Conservation (phyloP, 2,113 vertebrate genomes). For the Phylloscopus trochiloides region DNA sequence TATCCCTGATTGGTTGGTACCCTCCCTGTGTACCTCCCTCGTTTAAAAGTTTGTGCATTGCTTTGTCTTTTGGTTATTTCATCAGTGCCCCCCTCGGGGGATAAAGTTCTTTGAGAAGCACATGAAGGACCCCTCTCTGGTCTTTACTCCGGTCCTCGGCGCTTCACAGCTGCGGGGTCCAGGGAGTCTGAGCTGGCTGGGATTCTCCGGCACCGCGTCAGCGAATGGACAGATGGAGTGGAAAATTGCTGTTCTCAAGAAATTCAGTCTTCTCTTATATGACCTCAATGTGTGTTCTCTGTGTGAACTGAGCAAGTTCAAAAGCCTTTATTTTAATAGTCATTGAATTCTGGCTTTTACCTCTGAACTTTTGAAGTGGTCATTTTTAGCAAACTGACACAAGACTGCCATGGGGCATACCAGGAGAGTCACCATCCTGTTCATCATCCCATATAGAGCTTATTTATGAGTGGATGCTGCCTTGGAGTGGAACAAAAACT, state of each 20-base stretch:
- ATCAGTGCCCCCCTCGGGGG: too few species aligned
- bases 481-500: background rate
- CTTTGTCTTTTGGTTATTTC: too few species aligned
- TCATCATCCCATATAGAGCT: background rate
- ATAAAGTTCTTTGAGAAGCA: too few species aligned
- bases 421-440: background rate
- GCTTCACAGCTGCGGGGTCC: too few species aligned
- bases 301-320: background rate
- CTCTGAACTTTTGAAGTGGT: background rate
- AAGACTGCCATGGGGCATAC: background rate
- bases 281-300: background rate
- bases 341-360: background rate
- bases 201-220: too few species aligned
- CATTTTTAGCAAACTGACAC: background rate
- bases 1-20: too few species aligned
- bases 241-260: background rate
- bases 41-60: too few species aligned
- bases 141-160: too few species aligned
- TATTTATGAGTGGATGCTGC: background rate
- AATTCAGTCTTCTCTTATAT: background rate
- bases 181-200: too few species aligned
- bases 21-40: too few species aligned
- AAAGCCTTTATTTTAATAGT: background rate
- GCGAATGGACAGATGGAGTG: background rate
- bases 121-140: too few species aligned